Base-by-base conservation (phyloP, 2,888 invertebrate species). In the Eupithecia exiguata region DNA sequence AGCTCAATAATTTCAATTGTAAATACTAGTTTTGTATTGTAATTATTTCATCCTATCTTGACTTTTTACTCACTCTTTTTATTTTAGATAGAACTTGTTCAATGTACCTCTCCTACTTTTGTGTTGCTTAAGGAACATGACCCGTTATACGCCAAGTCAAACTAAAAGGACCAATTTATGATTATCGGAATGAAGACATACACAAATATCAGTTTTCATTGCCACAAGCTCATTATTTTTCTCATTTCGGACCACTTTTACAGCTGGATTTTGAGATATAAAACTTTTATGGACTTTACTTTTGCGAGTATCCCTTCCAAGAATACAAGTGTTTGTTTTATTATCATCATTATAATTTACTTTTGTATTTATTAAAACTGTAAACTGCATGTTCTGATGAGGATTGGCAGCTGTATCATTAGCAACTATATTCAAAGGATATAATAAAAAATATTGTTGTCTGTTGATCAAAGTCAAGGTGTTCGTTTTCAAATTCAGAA, bases 81-180 rank as follows among this genome's bases (percentile, higher is more conserved):
- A 30, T n/a, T n/a, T n/a, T n/a, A n/a, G n/a, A n/a, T n/a, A 30
- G 30, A 30, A 30, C 30, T 30, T 30, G 30, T 30, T 30, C 30
- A 30, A 30, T 30, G 1, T 12, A 53, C 21, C 53, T 53, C 4
- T 1, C 21, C 53, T 62, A 62, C 7, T 21, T 30, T 35, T 30
- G 16, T 90, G 91, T 88, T 83, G 82, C 87, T 90, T 90, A 80
- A 84, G 69, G 82, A 89, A 92, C 91, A 93, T 16, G 83, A 88
- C 87, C 91, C 91, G 91, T 91, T 93, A 92, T 89, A 93, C 92
- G 92, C 92, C 91, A 91, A 85, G 91, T 94, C 91, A 87, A 91
- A 87, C 88, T 85, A 84, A 84, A 86, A 86, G 87, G 87, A 77
- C 87, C 90, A 92, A 93, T 93, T 93, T 93, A 93, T 88, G 93